These are phyloP conservation scores for Melinopterus prodromus DNA, from an alignment of 2,888 invertebrate species.

Conservation along the genomic window DNA sequence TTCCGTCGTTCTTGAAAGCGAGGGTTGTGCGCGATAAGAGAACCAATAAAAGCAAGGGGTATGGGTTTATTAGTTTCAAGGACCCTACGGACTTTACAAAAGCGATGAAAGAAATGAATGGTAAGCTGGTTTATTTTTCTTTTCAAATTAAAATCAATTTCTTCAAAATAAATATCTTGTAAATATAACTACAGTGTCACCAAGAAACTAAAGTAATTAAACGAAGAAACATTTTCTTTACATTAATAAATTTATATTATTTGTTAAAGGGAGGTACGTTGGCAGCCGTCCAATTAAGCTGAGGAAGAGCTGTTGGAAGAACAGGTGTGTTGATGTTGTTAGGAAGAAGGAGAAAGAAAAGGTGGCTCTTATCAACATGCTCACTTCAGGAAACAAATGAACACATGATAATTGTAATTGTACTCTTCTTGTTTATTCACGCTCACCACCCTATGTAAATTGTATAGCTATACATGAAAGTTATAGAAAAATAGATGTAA, in stretches of 20 bases:
- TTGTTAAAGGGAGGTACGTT: constrained; percentile 88
- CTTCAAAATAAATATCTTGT: not conserved
- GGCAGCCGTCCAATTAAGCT: constrained; percentile 98
- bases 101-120: constrained; percentile 99
- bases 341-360: constrained; percentile 97
- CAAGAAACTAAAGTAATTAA: not conserved
- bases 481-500: not conserved
- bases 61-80: constrained; percentile 98
- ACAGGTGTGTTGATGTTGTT: constrained; percentile 90
- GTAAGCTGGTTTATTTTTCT: constrained; percentile 63
- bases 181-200: not conserved
- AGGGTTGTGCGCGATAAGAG: constrained; percentile 96
- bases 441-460: not conserved
- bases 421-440: not conserved
- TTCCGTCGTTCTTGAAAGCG: constrained; percentile 91
- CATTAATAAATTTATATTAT: constrained; percentile 35
- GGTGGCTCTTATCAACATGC: constrained; percentile 78
- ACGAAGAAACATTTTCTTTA: not conserved
- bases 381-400: constrained; percentile 65
- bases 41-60: constrained; percentile 98
- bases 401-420: not conserved
- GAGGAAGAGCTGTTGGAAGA: constrained; percentile 96
- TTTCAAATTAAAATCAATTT: not conserved
- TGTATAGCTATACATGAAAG: not conserved
- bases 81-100: constrained; percentile 97